Evolutionary conservation across 1,140 invertebrate genomes (phyloP).

Genomic region (Oedothorax gibbosus): DNA sequence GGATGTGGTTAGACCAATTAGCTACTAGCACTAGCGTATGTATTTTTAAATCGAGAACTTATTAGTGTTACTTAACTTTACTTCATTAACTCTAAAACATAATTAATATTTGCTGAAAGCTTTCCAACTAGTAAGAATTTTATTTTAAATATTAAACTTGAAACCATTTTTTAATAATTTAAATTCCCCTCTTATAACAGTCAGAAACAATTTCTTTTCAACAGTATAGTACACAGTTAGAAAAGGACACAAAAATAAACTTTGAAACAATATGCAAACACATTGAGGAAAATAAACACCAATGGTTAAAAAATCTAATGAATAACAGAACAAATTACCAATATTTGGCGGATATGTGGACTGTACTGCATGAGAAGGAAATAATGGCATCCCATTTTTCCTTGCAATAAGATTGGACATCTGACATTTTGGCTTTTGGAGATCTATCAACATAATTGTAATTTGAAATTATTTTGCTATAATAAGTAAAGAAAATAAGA

Average conservation of each 20-base stretch:
- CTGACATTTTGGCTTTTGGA: slow-evolving; percentile 36
- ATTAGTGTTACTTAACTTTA: too few relatives aligned
- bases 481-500: too few relatives aligned
- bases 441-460: slow-evolving; percentile 11
- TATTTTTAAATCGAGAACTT: too few relatives aligned
- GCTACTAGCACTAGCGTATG: too few relatives aligned
- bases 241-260: background rate
- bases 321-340: slow-evolving; percentile 60
- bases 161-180: too few relatives aligned
- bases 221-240: background rate
- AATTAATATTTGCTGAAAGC: too few relatives aligned
- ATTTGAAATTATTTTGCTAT: too few relatives aligned
- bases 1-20: too few relatives aligned
- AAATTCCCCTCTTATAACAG: too few relatives aligned
- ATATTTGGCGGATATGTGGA: slow-evolving; percentile 62
- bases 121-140: too few relatives aligned
- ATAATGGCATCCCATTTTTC: slow-evolving; percentile 60
- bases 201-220: background rate
- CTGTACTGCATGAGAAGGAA: slow-evolving; percentile 38
- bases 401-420: slow-evolving; percentile 44
- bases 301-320: background rate
- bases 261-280: background rate
- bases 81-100: too few relatives aligned
- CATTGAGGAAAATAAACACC: background rate
- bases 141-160: too few relatives aligned